Base-by-base conservation (phyloP, 2,797 vertebrate genomes). In the Knipowitschia caucasica region DNA sequence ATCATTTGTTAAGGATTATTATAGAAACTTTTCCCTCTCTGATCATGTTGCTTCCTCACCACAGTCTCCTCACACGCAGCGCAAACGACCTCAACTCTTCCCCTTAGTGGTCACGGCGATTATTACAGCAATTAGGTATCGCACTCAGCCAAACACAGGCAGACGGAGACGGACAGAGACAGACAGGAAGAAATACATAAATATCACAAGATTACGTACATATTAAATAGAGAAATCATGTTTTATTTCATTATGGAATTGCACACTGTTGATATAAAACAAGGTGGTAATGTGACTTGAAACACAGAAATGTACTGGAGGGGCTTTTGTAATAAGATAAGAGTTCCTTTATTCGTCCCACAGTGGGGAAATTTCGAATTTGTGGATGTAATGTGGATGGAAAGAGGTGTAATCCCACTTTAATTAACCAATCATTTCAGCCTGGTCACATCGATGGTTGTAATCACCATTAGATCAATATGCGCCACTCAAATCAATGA, bases 401-500 rank as follows among this genome's bases (percentile, higher is more conserved):
- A 21, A 21, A 21, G 15, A 46, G 15, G 26, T 18, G 44, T 29
- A 46, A 46, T 29, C 15, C 44, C 42, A 52, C 8, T 54, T 15
- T 43, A 43, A 34, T 42, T 20, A 30, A 24, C n/a, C 12, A 15
- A 44, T 27, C 3, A 44, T 27, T 25, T n/a, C 23, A 43, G 11
- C 3, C 11, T 25, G 11, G 12, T 24, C 12, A 5, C 11, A 42
- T 35, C 50, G 57, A 69, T 31, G 18, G 18, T 53, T 38, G 47
- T 21, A 53, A 62, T 15, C 56, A 53, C 35, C 33, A 43, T 34
- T 36, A 36, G 54, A 67, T 59, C 59, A 21, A 53, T 40, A 18
- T n/a, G 21, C 47, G 34, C 46, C 24, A 67, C n/a, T n/a, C 21
- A 1, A 61, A 72, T 75, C 73, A 74, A 75, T 72, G 44, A 7